A percentile compares a stretch with the other conserved stretches of the same genome.
These are phyloP conservation scores for Oncopeltus fasciatus DNA, from an alignment of 1,140 invertebrate species.

Conservation along the genomic window DNA sequence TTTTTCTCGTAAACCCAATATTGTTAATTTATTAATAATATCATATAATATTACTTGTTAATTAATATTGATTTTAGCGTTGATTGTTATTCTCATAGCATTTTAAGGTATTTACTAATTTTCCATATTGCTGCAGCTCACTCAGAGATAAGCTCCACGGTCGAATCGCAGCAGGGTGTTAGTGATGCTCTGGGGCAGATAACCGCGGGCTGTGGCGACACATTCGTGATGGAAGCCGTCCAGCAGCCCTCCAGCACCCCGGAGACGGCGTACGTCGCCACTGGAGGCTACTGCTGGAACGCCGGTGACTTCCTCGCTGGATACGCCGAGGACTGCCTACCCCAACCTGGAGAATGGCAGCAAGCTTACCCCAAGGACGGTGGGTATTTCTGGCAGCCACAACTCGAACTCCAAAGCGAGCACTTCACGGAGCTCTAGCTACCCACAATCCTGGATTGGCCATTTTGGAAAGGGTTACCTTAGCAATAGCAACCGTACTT, in stretches of 20 bases:
- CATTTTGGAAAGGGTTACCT: background rate
- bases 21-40: too few relatives aligned
- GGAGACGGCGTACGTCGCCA: background rate
- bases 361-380: background rate
- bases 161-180: background rate
- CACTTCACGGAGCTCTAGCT: background rate
- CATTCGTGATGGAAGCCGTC: too few relatives aligned
- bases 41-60: background rate
- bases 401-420: background rate
- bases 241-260: too few relatives aligned
- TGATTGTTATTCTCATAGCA: background rate
- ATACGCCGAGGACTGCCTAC: slow-evolving; percentile 1
- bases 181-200: too few relatives aligned
- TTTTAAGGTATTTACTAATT: background rate
- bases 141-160: background rate
- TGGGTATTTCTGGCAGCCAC: background rate
- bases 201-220: too few relatives aligned
- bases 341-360: background rate
- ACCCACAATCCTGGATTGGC: background rate
- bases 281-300: background rate
- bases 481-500: too few relatives aligned
- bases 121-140: background rate
- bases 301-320: background rate
- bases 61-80: background rate
- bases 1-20: too few relatives aligned